Evolutionary conservation across 2,797 vertebrate species (phyloP).

Genomic region (Phataginus tricuspis): DNA sequence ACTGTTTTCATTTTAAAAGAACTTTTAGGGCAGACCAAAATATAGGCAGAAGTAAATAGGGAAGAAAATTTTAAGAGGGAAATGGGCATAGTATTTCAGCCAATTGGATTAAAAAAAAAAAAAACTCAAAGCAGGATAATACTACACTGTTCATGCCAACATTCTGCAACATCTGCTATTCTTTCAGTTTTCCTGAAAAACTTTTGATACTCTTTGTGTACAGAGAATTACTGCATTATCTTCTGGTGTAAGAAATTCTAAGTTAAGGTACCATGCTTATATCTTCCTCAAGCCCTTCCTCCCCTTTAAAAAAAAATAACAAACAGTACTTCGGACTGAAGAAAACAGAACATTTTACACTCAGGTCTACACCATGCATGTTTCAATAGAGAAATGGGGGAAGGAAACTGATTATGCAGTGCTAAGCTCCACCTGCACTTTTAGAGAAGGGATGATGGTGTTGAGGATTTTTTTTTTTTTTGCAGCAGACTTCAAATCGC

Average conservation of each 20-base stretch:
- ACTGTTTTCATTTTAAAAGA: neutral
- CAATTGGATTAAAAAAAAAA: neutral
- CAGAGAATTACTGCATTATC: neutral
- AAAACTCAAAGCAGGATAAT: accelerated
- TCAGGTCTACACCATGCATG: neutral
- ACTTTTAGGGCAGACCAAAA: neutral
- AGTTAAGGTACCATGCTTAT: neutral
- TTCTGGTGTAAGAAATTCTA: neutral
- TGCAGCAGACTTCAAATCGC: neutral
- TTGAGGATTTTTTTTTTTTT: too few relatives aligned
- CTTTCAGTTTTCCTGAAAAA: neutral
- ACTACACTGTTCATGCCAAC: neutral
- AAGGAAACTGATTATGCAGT: neutral
- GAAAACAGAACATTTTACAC: neutral
- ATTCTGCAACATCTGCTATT: neutral
- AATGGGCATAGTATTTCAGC: neutral
- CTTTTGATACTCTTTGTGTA: neutral
- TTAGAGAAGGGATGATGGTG: neutral
- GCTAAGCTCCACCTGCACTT: neutral
- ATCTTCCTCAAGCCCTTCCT: neutral
- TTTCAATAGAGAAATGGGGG: neutral
- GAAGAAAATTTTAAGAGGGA: neutral
- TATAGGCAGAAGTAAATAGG: neutral
- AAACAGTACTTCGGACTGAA: neutral
- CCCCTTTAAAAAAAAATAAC: neutral